Evolutionary conservation across 2,797 vertebrate species (phyloP).

Genomic region (Poeciliopsis paucimaculata): DNA sequence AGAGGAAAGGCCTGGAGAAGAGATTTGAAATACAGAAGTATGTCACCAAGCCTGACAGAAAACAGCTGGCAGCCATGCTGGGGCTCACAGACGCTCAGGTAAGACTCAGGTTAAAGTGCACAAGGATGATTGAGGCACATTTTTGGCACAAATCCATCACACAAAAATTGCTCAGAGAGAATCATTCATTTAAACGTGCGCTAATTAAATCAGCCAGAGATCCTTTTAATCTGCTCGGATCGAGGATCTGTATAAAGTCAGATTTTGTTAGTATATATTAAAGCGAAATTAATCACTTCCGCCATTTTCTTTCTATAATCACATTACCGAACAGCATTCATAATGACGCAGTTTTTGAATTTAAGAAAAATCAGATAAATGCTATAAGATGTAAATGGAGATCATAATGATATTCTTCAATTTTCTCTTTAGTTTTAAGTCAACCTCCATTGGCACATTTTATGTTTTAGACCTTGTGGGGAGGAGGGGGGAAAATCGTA

Average conservation of each 20-base stretch:
- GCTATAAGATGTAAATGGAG: not conserved
- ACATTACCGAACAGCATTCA: not conserved
- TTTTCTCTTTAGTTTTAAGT: not conserved
- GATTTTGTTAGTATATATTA: not conserved
- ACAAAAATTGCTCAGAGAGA: not conserved
- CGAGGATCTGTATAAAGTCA: not conserved
- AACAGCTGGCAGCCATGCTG: slow-evolving; percentile 97
- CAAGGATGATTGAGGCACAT: not conserved
- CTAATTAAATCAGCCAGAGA: not conserved
- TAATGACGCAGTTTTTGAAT: not conserved
- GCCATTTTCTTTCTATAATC: not conserved
- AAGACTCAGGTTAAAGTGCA: slow-evolving; percentile 36
- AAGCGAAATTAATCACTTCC: not conserved
- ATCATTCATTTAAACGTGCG: not conserved
- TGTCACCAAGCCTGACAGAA: slow-evolving; percentile 97
- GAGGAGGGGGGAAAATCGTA: not conserved
- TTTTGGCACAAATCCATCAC: not conserved
- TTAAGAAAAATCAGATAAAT: not conserved
- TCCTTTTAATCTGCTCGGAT: not conserved
- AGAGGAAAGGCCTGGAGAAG: slow-evolving; percentile 97
- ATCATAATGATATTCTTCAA: not conserved
- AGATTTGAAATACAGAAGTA: slow-evolving; percentile 99
- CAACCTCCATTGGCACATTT: not conserved
- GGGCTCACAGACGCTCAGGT: slow-evolving; percentile 98
- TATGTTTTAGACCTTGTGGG: not conserved